Percentiles rank a stretch among this genome's conserved stretches.
phyloP scores from a whole-genome alignment of 2,113 vertebrate genomes.

The Thamnophis sirtalis region DNA sequence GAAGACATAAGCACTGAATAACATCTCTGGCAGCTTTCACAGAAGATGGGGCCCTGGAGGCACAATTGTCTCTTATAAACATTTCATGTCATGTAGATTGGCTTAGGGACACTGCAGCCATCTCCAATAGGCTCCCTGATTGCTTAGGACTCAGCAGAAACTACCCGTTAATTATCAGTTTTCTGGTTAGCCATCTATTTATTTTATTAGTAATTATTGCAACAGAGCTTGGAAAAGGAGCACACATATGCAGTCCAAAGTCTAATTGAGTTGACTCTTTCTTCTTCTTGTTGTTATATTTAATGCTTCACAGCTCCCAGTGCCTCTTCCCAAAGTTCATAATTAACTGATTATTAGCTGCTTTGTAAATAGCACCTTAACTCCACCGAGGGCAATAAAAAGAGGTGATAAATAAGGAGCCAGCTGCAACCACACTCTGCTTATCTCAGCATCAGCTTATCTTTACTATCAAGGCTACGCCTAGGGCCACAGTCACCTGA shows the following conservation, averaged over 20 bases:
- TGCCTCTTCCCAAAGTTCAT: conserved; percentile 77
- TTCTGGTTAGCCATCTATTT: conserved; percentile 83
- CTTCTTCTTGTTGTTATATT: conserved; percentile 68
- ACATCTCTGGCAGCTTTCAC: conserved; percentile 81
- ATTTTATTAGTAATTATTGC: conserved; percentile 88
- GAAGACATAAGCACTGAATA: conserved; percentile 83
- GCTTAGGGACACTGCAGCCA: conserved; percentile 70
- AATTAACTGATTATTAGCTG: conserved; percentile 85
- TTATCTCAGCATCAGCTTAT: conserved; percentile 79
- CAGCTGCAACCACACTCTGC: conserved; percentile 65
- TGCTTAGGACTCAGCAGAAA: conserved; percentile 75
- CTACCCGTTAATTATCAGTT: conserved; percentile 85
- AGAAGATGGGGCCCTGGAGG: conserved; percentile 79
- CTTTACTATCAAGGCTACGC: conserved; percentile 77
- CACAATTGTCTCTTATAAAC: conserved; percentile 83
- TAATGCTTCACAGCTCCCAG: conserved; percentile 70
- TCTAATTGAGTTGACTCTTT: conserved; percentile 63
- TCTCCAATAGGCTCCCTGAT: conserved; percentile 51
- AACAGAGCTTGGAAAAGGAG: conserved; percentile 69
- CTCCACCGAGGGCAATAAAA: conserved; percentile 75
- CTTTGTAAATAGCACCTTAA: conserved; percentile 73
- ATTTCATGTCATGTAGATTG: conserved; percentile 76
- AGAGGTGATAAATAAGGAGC: conserved; percentile 77
- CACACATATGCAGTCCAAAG: conserved; percentile 75
- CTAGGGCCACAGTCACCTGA: conserved; percentile 59